Evolutionary conservation across 2,888 invertebrate species (phyloP), one percentile per base, ranked within the genome.

Genomic region (Agrochola lota): DNA sequence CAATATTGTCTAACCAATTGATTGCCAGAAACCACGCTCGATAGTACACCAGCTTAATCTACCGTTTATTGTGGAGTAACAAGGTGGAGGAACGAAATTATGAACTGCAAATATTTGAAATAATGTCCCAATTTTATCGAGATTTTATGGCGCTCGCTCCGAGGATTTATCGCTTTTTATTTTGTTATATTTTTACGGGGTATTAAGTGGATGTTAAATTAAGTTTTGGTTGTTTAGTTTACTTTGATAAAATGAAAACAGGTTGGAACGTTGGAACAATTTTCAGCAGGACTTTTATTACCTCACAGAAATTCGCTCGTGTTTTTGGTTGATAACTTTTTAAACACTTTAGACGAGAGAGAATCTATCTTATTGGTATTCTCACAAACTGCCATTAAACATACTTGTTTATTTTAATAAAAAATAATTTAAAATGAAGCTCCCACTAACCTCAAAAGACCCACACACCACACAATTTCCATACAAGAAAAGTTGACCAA

Each of bases 1-100:
- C 95, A 96, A 96, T 96, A 96, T 96, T 96, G 96, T 95, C 94
- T 95, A 95, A 96, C 96, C 95, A 93, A 96, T 96, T 96, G 95
- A 96, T 96, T 95, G 94, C 92, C 91, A 90, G 91, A 91, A 91
- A 94, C 93, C 93, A 88, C 91, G 91, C 89, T 91, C 90, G 87
- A 79, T 87, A 80, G 74, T 78, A 84, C 77, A 80, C 86, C 80
- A 85, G 87, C 83, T 86, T 91, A 90, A 90, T 90, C 88, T 91
- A 89, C 62, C 89, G 85, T 87, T 88, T 87, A 84, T 85, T 82
- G 80, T 83, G 64, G 75, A 85, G 83, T 87, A 85, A 84, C 89
- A 83, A 86, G 80, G 83, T 71, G 74, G 80, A 87, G 85, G 46
- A 87, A 87, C 67, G 74, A 78, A 85, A 88, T 88, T 87, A 88